Percentiles rank a stretch among this genome's conserved stretches.
phyloP scores from a whole-genome alignment of 2,888 invertebrate species.

The Prenolepis imparis region DNA sequence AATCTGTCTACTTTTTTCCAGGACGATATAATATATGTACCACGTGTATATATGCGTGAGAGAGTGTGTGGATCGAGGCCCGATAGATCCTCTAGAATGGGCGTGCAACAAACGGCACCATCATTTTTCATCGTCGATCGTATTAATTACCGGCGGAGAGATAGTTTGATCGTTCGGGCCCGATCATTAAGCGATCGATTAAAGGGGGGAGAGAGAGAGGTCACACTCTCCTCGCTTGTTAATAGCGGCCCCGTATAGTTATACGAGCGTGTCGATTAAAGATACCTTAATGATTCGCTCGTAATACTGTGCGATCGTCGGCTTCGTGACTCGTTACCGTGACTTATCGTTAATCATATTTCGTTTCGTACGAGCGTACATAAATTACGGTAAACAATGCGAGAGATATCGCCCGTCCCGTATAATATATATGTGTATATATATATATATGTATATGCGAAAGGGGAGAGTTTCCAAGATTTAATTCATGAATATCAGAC shows the following conservation, averaged over 20 bases:
- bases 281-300: conserved; percentile 74
- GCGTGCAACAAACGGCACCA: conserved; percentile 49
- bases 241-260: conserved; percentile 77
- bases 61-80: background rate
- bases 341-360: conserved; percentile 74
- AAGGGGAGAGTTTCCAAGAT: background rate
- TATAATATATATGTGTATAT: too few species aligned
- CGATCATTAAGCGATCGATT: conserved; percentile 85
- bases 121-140: conserved; percentile 81
- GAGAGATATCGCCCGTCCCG: background rate
- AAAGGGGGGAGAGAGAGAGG: conserved; percentile 79
- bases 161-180: conserved; percentile 80
- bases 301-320: conserved; percentile 55
- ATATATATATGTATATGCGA: background rate
- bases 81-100: conserved; percentile 6
- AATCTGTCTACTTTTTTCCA: conserved; percentile 17
- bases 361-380: conserved; percentile 38
- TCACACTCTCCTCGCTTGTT: conserved; percentile 76
- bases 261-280: conserved; percentile 73
- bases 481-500: conserved; percentile 23
- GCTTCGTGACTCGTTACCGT: conserved; percentile 55
- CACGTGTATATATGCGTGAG: background rate
- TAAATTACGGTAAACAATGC: conserved; percentile 24
- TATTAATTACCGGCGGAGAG: conserved; percentile 83
- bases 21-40: background rate